Evolutionary conservation across 2,113 vertebrate genomes (phyloP).

Genomic region (Chroicocephalus ridibundus): DNA sequence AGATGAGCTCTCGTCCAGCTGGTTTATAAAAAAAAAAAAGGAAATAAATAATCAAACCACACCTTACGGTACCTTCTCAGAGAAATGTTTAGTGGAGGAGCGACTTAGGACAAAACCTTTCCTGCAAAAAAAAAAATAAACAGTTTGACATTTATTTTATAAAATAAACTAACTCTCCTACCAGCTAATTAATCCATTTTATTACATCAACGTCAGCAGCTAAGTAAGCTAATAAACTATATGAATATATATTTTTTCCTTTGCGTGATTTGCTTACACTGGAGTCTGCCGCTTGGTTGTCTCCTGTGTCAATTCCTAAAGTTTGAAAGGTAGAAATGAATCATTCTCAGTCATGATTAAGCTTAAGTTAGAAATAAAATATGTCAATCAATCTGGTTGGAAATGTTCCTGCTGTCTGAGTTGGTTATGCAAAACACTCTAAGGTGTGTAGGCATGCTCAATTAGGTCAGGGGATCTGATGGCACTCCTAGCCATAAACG

Average conservation of each 20-base stretch:
- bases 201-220: neutral
- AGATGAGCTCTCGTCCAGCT: neutral
- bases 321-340: constrained; percentile 66
- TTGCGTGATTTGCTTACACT: neutral
- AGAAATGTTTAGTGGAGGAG: neutral
- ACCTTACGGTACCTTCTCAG: neutral
- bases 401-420: constrained; percentile 74
- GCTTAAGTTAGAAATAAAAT: constrained; percentile 79
- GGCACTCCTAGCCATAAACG: constrained; percentile 56
- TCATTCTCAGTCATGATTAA: constrained; percentile 70
- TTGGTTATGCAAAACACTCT: constrained; percentile 77
- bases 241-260: constrained; percentile 31
- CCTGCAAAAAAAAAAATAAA: neutral
- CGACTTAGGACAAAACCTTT: neutral
- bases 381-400: constrained; percentile 76
- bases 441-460: constrained; percentile 75
- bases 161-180: constrained; percentile 26
- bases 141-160: neutral
- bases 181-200: constrained; percentile 39
- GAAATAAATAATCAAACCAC: neutral
- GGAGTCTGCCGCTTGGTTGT: constrained; percentile 30
- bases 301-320: constrained; percentile 36
- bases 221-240: constrained; percentile 17
- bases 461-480: constrained; percentile 72
- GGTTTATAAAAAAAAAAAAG: neutral